Base-by-base conservation (phyloP, 2,797 vertebrate genomes). In the Sebastes iracundus region DNA sequence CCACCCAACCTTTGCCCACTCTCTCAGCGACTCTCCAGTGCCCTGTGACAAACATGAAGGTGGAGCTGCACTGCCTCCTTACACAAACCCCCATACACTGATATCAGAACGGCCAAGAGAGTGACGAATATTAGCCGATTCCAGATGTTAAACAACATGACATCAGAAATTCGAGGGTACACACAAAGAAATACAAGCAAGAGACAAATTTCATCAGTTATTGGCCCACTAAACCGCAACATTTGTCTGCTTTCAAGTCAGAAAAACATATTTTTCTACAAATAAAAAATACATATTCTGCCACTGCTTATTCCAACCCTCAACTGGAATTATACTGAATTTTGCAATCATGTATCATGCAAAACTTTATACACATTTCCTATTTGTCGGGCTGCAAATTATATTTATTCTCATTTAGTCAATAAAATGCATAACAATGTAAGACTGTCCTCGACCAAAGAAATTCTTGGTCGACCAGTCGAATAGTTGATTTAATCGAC, bases 1-100 rank as follows among this genome's bases (percentile, higher is more conserved):
- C 87, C 86, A 61, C 46, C 55, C 64, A 56, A 82, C 77, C 84
- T 90, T 91, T 90, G 90, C 91, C 94, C 91, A 85, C 87, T 90
- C 80, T 64, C 75, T 46, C 58, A 78, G 58, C 78, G 23, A 62
- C 82, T 79, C 88, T 84, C 69, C 66, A 71, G 71, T 81, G 89
- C 75, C 80, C 79, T 84, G 79, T 68, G 75, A 82, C 88, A 79
- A 85, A 79, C 66, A 70, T 25, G 79, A 93, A 92, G 93, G 92
- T 87, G 92, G 92, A 88, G 77, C 89, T 10, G 30, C 58, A 13
- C 65, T 35, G 49, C 35, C 56, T n/a, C 35, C 49, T 14, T 14
- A 35, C 13, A 75, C 35, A 63, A 32, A 16, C 32, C 18, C 27
- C 14, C 23, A 23, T 0, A 42, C 18, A 69, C 9, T 30, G 11